Base-by-base conservation (phyloP, 1,140 invertebrate species). In the Psix sp. region DNA sequence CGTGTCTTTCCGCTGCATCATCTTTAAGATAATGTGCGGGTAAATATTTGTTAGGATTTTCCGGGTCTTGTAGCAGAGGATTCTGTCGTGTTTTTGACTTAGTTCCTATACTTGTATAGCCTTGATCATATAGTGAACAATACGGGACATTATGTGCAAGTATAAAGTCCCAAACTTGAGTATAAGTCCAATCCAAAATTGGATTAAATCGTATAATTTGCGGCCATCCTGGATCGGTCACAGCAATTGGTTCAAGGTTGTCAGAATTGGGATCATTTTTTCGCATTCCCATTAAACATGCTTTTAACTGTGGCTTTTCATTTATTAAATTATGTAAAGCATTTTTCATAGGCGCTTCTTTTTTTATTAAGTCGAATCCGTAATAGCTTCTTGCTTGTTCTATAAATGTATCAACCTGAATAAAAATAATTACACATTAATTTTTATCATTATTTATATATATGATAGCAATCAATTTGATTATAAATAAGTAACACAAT, bases 111-210 rank as follows among this genome's bases (percentile, higher is more conserved):
- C 96, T 98, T 0, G 95, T 95, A 78, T 95, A 98, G 15, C 96
- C 96, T 82, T 90, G 81, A 82, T 98, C 93, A 83, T 99, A 98
- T 0, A 99, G 88, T 13, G 87, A 88, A 82, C 97, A 98, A 80
- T 98, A 98, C 35, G 96, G 93, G 38, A 98, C 90, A 63, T 92
- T 87, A 35, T 94, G 88, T 11, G 89, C 81, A 7, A 93, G 83
- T 5, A 98, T 88, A 79, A 97, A 98, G 52, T 90, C 89, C 97
- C 97, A 99, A 42, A 99, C 91, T 77, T 97, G 91, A 33, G 89
- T 89, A 82, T 98, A 98, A 5, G 89, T 90, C 96, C 96, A 99
- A 74, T 97, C 90, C 4, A 98, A 87, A 16, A 99, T 86, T 0
- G 97, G 96, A 84, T 91, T 95, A 5, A 98, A 91, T 16, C 97